Evolutionary conservation across 2,113 vertebrate species (phyloP), one percentile per base, ranked within the genome.

Genomic region (Gulo gulo): DNA sequence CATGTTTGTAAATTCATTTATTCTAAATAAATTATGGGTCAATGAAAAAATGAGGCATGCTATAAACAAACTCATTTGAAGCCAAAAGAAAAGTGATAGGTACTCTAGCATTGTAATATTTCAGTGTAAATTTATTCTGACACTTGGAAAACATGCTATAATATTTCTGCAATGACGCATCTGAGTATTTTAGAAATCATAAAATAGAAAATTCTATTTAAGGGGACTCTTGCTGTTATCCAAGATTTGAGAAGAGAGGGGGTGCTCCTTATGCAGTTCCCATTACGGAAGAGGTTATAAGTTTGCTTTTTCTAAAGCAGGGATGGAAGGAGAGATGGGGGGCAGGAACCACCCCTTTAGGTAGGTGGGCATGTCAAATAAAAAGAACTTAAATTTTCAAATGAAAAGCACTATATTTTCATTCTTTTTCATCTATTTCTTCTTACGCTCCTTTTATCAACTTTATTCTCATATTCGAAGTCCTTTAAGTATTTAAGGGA

Each of bases 181-280:
- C 67, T 12, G 5, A 89, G 47, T 74, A 87, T 91, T 93, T 97
- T 79, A 71, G 61, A 87, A 83, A 69, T 90, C 86, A 76, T 42
- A 63, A 81, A 90, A 86, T 12, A 86, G 73, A 74, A 93, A 74
- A 50, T 83, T 95, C 94, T 90, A 59, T 86, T 92, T 92, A 94
- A 83, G 67, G 82, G 65, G 7, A 80, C 29, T 78, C 65, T 71
- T 89, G 59, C 39, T 91, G 50, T 78, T 84, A 47, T n/a, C 61
- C 85, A 80, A 88, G 69, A 61, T 67, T 83, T 57, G 34, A 55
- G 81, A 92, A 63, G 69, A 74, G 9, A 92, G 13, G 82, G 39
- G 57, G 1, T 31, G 36, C 39, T 79, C 34, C 65, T 47, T 55
- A 26, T 81, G 26, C 26, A 61, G 12, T 69, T 85, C 76, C 50